A percentile compares a stretch with the other conserved stretches of the same genome.
These are phyloP conservation scores for Molossus molossus DNA, from an alignment of 2,797 vertebrate species.

Conservation along the genomic window DNA sequence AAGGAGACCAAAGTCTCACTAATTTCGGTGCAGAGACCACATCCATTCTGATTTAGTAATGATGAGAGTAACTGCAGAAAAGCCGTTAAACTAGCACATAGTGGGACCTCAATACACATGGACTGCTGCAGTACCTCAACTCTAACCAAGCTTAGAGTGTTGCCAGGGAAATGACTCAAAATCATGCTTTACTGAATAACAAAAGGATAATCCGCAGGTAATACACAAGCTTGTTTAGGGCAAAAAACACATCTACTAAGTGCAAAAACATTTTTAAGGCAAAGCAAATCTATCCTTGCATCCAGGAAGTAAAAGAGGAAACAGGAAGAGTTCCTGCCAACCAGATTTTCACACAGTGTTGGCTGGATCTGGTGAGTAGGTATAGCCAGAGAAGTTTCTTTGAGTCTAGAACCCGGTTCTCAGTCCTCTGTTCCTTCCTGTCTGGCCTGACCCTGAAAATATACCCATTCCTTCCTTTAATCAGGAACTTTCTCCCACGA, in stretches of 20 bases:
- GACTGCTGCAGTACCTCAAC: neutral
- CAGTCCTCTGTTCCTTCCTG: neutral
- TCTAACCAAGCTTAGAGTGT: neutral
- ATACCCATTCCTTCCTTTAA: neutral
- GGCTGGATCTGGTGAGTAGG: neutral
- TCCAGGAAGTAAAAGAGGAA: neutral
- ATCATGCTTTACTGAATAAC: neutral
- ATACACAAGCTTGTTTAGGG: neutral
- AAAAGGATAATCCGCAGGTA: neutral
- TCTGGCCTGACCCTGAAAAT: slow-evolving; percentile 21
- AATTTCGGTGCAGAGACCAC: neutral
- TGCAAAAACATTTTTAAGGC: neutral
- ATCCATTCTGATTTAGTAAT: neutral
- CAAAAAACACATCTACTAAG: neutral
- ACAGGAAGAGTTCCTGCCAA: neutral
- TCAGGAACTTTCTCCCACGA: neutral
- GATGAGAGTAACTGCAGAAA: neutral
- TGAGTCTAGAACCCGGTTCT: neutral
- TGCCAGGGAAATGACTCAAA: neutral
- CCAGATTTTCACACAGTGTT: neutral
- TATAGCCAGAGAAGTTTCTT: neutral
- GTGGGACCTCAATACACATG: neutral
- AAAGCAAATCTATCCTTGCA: neutral
- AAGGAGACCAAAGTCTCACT: slow-evolving; percentile 33
- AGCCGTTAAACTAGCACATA: neutral